These are phyloP conservation scores for Lasioglossum oenotherae DNA, from an alignment of 2,888 invertebrate genomes.

Conservation along the genomic window DNA sequence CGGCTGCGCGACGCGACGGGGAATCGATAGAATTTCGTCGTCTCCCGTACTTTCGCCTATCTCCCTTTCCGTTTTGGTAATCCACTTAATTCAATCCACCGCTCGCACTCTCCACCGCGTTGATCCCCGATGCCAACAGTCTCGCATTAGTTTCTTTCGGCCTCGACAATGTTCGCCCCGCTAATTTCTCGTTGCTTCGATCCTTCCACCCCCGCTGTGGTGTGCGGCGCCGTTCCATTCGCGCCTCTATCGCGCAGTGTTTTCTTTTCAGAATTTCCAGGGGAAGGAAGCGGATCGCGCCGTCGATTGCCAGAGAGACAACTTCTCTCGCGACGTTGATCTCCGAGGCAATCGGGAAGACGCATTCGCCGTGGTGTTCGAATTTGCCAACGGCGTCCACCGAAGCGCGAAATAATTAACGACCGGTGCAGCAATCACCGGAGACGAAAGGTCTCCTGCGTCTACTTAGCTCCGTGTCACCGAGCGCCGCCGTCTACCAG, in stretches of 20 bases:
- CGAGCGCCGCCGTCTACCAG: constrained; percentile 4
- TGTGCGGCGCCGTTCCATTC: constrained; percentile 21
- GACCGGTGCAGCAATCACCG: constrained; percentile 28
- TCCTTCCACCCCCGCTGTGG: neutral
- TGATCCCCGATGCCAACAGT: constrained; percentile 31
- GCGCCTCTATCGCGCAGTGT: neutral
- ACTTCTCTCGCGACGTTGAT: neutral
- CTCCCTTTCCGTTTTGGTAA: constrained; percentile 57
- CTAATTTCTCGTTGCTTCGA: constrained; percentile 3
- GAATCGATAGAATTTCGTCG: constrained; percentile 67
- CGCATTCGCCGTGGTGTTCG: neutral
- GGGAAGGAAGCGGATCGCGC: neutral
- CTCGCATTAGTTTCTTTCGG: constrained; percentile 39
- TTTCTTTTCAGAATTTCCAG: neutral
- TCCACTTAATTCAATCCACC: constrained; percentile 62
- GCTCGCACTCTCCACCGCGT: constrained; percentile 33
- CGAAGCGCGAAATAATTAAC: constrained; percentile 33
- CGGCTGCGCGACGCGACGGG: constrained; percentile 30
- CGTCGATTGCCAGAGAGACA: too few species aligned
- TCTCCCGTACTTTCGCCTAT: constrained; percentile 46
- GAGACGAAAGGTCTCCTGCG: constrained; percentile 11
- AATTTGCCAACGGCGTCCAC: constrained; percentile 4
- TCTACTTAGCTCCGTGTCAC: constrained; percentile 32
- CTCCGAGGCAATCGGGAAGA: neutral
- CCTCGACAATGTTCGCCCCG: constrained; percentile 14